Evolutionary conservation across 1,140 invertebrate species (phyloP), one percentile per base, ranked within the genome.

Genomic region (Pteromalus puparum): DNA sequence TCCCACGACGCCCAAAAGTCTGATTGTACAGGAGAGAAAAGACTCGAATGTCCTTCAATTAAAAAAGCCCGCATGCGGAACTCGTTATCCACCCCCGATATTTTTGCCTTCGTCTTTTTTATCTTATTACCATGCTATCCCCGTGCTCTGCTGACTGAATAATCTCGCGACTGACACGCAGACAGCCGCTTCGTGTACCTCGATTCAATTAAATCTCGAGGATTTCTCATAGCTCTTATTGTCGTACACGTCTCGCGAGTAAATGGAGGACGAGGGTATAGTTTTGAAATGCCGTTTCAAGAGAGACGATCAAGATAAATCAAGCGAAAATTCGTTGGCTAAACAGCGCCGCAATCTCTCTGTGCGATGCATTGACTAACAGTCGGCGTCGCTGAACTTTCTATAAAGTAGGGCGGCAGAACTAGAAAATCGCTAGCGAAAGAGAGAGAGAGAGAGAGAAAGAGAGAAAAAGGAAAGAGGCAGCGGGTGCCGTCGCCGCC

Each of bases 31-130:
- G 26, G 24, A 70, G 2, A 26, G 24, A 30, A 30, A 10, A 70
- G 24, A 70, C 28, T 70, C 68, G 26, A 70, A 70, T 26, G 68
- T 70, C 24, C 68, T 70, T 70, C 68, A 70, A 70, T 70, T 70
- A 70, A 70, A 70, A 70, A 15, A 30, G 2, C 28, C 68, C 68
- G 21, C 53, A 61, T 61, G 53, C 68, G 26, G 5, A 70, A 70
- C 26, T 30, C 68, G 68, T 12, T 28, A 12, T 70, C 68, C 67
- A 9, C 13, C 46, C 67, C 24, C 26, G 18, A 12, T 70, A 12
- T 70, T n/a, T 61, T 70, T 21, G 28, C 68, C 24, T 70, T 70
- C 18, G 12, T n/a, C 24, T 13, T n/a, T 70, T 70, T 15, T 28
- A 42, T 42, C 38, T 13, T 30, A 7, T 61, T 61, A 61, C 53